phyloP scores from a whole-genome alignment of 2,888 invertebrate species.

The Stictocephala bisonia region DNA sequence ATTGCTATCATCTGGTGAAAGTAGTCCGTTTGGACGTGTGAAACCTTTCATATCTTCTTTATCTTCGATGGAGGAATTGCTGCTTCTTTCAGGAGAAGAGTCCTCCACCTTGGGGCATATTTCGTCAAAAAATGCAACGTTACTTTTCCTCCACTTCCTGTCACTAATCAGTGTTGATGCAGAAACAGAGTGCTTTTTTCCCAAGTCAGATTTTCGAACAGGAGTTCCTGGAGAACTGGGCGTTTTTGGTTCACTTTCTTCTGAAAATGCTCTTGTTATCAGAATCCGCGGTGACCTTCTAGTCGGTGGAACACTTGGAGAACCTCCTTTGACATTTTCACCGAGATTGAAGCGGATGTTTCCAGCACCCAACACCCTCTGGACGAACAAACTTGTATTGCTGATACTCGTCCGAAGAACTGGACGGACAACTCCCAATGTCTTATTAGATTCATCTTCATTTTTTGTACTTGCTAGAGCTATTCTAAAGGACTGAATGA shows the following conservation, averaged over 20 bases:
- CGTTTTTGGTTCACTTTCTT: conserved; percentile 70
- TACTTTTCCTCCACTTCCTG: conserved; percentile 28
- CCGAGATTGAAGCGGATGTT: conserved; percentile 42
- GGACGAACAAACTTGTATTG: conserved; percentile 72
- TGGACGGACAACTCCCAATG: conserved; percentile 56
- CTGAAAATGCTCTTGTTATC: conserved; percentile 79
- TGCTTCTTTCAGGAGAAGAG: conserved; percentile 19
- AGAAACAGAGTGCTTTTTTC: conserved; percentile 53
- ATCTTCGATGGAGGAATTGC: conserved; percentile 11
- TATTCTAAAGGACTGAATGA: conserved; percentile 52
- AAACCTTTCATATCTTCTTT: not conserved
- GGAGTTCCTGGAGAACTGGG: conserved; percentile 56
- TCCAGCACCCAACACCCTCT: conserved; percentile 71
- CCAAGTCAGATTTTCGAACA: conserved; percentile 35
- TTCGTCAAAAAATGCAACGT: conserved; percentile 24
- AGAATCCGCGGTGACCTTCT: conserved; percentile 75
- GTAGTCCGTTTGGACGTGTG: conserved; percentile 2
- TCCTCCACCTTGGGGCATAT: not conserved
- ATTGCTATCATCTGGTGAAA: conserved; percentile 38
- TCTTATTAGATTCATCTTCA: conserved; percentile 61
- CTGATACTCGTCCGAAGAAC: conserved; percentile 67
- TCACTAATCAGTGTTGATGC: conserved; percentile 52
- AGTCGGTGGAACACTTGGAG: conserved; percentile 60
- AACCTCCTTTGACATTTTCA: conserved; percentile 15
- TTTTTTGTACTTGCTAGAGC: conserved; percentile 62